phyloP scores from a whole-genome alignment of 2,113 vertebrate genomes.

The Notothenia rossii region DNA sequence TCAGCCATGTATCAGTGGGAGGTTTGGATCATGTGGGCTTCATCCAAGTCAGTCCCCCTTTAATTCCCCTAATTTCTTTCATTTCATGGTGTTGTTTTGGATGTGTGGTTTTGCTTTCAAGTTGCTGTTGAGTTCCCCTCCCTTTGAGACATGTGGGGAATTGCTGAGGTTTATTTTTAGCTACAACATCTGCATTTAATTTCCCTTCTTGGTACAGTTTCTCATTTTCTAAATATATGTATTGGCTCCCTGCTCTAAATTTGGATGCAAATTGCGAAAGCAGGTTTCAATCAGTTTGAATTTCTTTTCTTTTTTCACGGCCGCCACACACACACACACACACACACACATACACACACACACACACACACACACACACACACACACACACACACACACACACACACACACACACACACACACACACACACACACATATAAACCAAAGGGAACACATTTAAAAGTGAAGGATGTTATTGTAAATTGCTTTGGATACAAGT shows the following conservation, averaged over 20 bases:
- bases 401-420: background rate
- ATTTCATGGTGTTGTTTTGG: constrained; percentile 3
- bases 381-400: background rate
- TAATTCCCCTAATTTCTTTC: constrained; percentile 53
- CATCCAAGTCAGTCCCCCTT: constrained; percentile 45
- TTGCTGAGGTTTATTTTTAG: constrained; percentile 67
- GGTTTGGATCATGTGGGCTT: constrained; percentile 80
- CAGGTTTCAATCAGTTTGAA: constrained; percentile 8
- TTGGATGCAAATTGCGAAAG: constrained; percentile 29
- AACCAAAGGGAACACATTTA: background rate
- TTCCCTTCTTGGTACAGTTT: constrained; percentile 54
- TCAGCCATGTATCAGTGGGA: constrained; percentile 81
- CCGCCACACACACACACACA: background rate
- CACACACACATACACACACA: background rate
- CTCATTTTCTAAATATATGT: constrained; percentile 12
- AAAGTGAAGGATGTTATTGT: background rate
- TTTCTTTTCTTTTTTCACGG: background rate
- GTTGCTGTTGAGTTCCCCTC: constrained; percentile 34
- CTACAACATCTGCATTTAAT: constrained; percentile 68
- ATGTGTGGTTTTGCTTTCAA: constrained; percentile 22
- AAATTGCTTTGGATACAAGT: too few relatives aligned
- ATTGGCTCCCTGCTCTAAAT: constrained; percentile 7
- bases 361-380: too few relatives aligned
- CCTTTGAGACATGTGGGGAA: constrained; percentile 27
- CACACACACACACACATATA: background rate